A percentile compares a stretch with the other conserved stretches of the same genome.
These are phyloP conservation scores for Sialis lutaria DNA, from an alignment of 2,888 invertebrate genomes.

Conservation along the genomic window DNA sequence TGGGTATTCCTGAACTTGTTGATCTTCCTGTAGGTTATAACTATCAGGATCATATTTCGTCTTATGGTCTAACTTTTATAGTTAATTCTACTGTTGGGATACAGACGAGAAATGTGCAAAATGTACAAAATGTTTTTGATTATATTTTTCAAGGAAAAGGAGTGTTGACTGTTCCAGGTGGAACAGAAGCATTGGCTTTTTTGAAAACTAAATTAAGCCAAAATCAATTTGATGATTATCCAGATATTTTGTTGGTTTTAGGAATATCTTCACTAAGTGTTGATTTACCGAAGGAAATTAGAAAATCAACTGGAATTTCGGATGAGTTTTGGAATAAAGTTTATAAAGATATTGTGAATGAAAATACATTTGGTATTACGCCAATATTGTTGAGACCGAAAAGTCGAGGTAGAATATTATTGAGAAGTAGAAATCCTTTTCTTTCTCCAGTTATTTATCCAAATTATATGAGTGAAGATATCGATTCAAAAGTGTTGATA, in stretches of 20 bases:
- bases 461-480: constrained; percentile 59
- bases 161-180: constrained; percentile 59
- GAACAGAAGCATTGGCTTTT: constrained; percentile 61
- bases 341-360: constrained; percentile 30
- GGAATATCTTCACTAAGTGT: constrained; percentile 61
- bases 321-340: constrained; percentile 38
- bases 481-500: constrained; percentile 54
- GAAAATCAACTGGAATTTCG: constrained; percentile 44
- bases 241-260: constrained; percentile 67
- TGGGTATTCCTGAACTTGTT: constrained; percentile 41
- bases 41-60: constrained; percentile 64
- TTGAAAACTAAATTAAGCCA: constrained; percentile 42
- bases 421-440: constrained; percentile 53
- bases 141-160: constrained; percentile 45
- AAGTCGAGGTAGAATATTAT: constrained; percentile 50
- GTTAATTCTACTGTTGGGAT: constrained; percentile 53
- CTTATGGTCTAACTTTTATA: constrained; percentile 53
- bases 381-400: constrained; percentile 57
- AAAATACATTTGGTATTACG: constrained; percentile 48
- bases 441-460: constrained; percentile 63
- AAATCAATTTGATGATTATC: constrained; percentile 30
- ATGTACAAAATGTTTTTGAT: constrained; percentile 37
- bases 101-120: constrained; percentile 32
- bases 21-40: constrained; percentile 65
- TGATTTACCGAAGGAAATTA: constrained; percentile 48